A percentile compares a stretch with the other conserved stretches of the same genome.
Conservation (phyloP, 2,113 vertebrate species). For the Corydoras maculifer region DNA sequence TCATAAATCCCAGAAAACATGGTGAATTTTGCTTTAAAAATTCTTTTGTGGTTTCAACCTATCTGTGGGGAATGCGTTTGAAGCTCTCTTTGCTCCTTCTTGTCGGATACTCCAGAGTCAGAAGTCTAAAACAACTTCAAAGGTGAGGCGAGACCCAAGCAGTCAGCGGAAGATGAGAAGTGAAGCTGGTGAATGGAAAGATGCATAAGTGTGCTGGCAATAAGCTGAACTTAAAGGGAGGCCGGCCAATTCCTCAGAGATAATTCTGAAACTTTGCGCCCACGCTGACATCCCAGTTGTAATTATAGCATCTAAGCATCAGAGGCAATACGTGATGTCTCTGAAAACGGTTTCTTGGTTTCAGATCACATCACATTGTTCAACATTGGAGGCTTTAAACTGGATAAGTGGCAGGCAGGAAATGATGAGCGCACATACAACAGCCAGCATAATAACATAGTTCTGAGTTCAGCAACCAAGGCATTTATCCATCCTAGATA, state of each 20-base stretch:
- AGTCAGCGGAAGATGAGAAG: constrained; percentile 43
- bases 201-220: constrained; percentile 9
- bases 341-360: not conserved
- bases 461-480: not conserved
- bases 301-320: constrained; percentile 31
- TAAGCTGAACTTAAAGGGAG: constrained; percentile 26
- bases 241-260: not conserved
- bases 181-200: not conserved
- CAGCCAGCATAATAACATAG: not conserved
- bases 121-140: constrained; percentile 44
- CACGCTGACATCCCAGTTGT: constrained; percentile 9
- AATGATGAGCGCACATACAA: too few relatives aligned
- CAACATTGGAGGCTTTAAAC: too few relatives aligned
- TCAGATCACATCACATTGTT: too few relatives aligned
- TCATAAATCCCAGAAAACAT: constrained; percentile 4
- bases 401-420: too few relatives aligned
- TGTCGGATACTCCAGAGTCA: constrained; percentile 24
- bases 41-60: not conserved
- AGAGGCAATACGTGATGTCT: constrained; percentile 10
- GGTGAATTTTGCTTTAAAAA: constrained; percentile 2
- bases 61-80: constrained; percentile 24
- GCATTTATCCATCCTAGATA: too few relatives aligned
- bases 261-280: constrained; percentile 11
- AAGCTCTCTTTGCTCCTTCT: constrained; percentile 23
- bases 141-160: constrained; percentile 46